These are phyloP conservation scores for Salpingus planirostris DNA, from an alignment of 2,888 invertebrate species.

Conservation along the genomic window DNA sequence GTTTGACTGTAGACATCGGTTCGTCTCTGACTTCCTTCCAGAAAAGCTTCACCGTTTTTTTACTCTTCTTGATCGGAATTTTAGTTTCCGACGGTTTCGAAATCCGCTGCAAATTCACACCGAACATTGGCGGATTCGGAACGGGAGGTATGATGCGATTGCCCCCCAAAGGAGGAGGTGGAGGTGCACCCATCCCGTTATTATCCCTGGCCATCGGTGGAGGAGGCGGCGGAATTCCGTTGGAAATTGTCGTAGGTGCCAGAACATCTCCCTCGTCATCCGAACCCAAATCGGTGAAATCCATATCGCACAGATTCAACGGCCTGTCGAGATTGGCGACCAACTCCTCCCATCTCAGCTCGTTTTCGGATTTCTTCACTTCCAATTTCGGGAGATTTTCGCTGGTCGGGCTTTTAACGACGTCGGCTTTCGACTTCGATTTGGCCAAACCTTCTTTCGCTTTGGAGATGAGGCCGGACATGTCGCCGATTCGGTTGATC, in stretches of 20 bases:
- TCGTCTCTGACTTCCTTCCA: conserved; percentile 93
- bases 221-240: conserved; percentile 69
- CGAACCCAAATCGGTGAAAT: conserved; percentile 86
- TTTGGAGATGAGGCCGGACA: conserved; percentile 85
- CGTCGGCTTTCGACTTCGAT: conserved; percentile 75
- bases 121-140: conserved; percentile 45
- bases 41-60: conserved; percentile 95
- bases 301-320: conserved; percentile 84
- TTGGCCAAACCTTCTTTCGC: conserved; percentile 81
- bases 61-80: conserved; percentile 68
- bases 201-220: conserved; percentile 53
- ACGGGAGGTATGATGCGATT: conserved; percentile 40
- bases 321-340: conserved; percentile 66
- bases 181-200: conserved; percentile 30
- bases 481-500: conserved; percentile 62
- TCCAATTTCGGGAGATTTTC: conserved; percentile 55
- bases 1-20: conserved; percentile 52
- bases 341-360: conserved; percentile 92
- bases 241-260: conserved; percentile 55
- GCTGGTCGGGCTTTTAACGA: conserved; percentile 60
- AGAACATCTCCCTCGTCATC: conserved; percentile 74
- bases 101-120: conserved; percentile 28
- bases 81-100: conserved; percentile 35
- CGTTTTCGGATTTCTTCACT: conserved; percentile 83
- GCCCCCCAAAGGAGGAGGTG: conserved; percentile 42